These are phyloP conservation scores for Sebastes diaconus DNA, from an alignment of 2,797 vertebrate genomes.

Conservation along the genomic window DNA sequence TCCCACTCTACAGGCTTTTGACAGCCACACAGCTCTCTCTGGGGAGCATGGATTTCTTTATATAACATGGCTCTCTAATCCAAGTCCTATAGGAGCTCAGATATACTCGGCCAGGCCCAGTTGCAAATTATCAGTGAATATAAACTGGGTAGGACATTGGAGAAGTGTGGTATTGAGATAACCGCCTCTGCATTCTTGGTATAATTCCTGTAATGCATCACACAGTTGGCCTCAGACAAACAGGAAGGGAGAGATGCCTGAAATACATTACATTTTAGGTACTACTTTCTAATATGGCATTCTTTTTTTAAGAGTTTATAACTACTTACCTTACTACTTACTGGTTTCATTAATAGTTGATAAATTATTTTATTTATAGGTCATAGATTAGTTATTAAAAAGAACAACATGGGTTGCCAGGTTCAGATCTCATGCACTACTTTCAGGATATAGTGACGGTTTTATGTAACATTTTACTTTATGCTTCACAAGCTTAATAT, in stretches of 20 bases:
- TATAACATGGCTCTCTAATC: constrained; percentile 25
- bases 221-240: neutral
- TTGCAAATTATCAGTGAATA: neutral
- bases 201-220: neutral
- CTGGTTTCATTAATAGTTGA: neutral
- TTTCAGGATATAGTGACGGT: too few relatives aligned
- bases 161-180: neutral
- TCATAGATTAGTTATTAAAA: neutral
- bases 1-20: constrained; percentile 56
- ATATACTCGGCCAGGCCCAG: neutral
- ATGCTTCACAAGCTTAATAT: neutral
- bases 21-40: constrained; percentile 50
- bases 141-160: neutral
- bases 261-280: neutral
- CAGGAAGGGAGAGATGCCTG: neutral
- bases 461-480: neutral
- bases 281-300: neutral
- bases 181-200: neutral
- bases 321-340: neutral
- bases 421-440: neutral
- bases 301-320: neutral
- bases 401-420: neutral
- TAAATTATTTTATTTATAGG: neutral
- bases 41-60: constrained; percentile 27
- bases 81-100: neutral